Evolutionary conservation across 2,113 vertebrate genomes (phyloP).

Genomic region (Rhagologus leucostigma): DNA sequence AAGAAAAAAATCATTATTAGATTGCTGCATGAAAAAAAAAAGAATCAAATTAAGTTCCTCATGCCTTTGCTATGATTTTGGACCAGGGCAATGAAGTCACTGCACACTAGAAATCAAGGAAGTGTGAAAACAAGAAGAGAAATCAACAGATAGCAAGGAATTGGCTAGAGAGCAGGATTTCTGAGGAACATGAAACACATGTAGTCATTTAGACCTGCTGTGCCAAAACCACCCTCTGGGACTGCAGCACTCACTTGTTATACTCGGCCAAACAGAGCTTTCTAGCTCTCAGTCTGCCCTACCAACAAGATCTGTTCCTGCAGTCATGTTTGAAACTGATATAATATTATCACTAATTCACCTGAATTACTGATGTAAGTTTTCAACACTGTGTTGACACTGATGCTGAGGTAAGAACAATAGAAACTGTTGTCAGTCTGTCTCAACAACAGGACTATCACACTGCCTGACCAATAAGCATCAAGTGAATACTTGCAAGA

Average conservation of each 20-base stretch:
- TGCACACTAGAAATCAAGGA: not conserved
- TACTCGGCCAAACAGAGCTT: not conserved
- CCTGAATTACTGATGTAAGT: not conserved
- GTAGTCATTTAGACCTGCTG: not conserved
- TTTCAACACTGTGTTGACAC: not conserved
- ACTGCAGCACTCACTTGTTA: not conserved
- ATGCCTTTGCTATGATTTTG: not conserved
- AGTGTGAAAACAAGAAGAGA: not conserved
- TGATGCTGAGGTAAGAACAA: not conserved
- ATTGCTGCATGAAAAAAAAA: not conserved
- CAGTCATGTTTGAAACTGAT: not conserved
- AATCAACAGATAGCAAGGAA: not conserved
- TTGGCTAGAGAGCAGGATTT: not conserved
- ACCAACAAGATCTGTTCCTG: not conserved
- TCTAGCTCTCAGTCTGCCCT: not conserved
- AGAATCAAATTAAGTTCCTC: not conserved
- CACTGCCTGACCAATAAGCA: not conserved
- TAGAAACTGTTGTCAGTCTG: not conserved
- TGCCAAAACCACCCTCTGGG: not conserved
- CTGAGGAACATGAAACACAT: not conserved
- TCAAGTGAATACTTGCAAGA: not conserved
- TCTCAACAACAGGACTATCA: not conserved
- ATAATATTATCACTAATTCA: not conserved
- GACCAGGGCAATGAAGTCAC: not conserved
- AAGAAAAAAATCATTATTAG: not conserved